Percentiles rank a stretch among this genome's conserved stretches.
These are phyloP conservation scores for Nasalis larvatus DNA, from an alignment of 2,113 vertebrate genomes.

Conservation along the genomic window DNA sequence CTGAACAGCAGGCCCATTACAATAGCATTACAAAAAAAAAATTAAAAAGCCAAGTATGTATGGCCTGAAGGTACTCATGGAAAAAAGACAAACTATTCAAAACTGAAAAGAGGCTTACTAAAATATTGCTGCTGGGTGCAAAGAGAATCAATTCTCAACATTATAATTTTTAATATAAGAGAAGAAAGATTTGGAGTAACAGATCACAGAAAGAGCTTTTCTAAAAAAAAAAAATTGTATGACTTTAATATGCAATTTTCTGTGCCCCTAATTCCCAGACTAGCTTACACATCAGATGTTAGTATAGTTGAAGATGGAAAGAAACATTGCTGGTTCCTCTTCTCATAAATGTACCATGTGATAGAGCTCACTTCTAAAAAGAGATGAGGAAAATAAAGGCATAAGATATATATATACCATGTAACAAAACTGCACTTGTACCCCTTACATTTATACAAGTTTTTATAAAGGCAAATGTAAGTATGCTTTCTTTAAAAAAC, in stretches of 20 bases:
- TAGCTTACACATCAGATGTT: background rate
- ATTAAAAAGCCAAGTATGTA: background rate
- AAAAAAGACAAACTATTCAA: slow-evolving; percentile 53
- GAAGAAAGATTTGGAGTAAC: background rate
- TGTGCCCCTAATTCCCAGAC: background rate
- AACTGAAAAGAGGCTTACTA: slow-evolving; percentile 44
- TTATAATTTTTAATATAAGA: background rate
- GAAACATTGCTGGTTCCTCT: background rate
- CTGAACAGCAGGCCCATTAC: slow-evolving; percentile 41
- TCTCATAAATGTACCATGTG: background rate
- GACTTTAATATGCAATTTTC: slow-evolving; percentile 14
- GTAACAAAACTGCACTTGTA: background rate
- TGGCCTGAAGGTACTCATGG: slow-evolving; percentile 38
- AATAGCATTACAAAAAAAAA: slow-evolving; percentile 23
- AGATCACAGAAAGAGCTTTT: slow-evolving; percentile 2
- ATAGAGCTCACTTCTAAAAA: background rate
- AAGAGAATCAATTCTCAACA: slow-evolving; percentile 40
- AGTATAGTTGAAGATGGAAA: background rate
- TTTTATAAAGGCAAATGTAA: background rate
- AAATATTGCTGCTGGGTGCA: slow-evolving; percentile 7
- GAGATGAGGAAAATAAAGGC: background rate
- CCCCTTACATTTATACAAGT: background rate
- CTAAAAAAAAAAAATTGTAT: slow-evolving; percentile 3
- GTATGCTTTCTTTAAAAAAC: background rate
- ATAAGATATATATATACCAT: background rate